Evolutionary conservation across 2,797 vertebrate species (phyloP), one percentile per base, ranked within the genome.

Genomic region (Premnoplex brunnescens): DNA sequence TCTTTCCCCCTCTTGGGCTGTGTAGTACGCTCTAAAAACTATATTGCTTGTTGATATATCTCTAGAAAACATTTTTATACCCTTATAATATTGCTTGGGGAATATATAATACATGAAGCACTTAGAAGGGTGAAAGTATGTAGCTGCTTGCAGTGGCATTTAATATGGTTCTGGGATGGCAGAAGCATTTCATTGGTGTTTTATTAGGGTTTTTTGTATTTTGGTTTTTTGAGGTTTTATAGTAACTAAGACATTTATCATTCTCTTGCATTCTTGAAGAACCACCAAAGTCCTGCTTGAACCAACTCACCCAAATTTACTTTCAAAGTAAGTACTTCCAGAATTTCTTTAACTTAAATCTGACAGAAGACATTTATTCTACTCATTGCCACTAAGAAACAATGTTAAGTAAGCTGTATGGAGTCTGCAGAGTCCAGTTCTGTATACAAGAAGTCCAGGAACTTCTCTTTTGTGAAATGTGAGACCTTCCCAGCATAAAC

Each of bases 51-150:
- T 77, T 95, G 76, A 85, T 41, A 79, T 74, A 95, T 44, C 80
- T 96, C 93, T 71, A 72, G 49, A 94, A 94, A 93, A 86, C 6
- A 43, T 36, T 88, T 82, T 86, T 85, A 84, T 66, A 32, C 18
- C 22, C 39, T 74, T 49, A 56, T 67, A 58, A 68, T 85, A 93
- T 87, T 94, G 55, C 58, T 91, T 78, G 34, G 84, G 71, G 79
- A 94, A 91, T 76, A 59, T 2, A 73, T 11, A 75, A 37, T 59
- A 56, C 21, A 67, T 64, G 64, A 85, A 85, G 39, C 37, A 73
- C 55, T 87, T 78, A 46, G 43, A 1, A 3, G 48, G 24, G 23
- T 26, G 21, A 83, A 84, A 95, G 71, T 36, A 58, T 54, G 46
- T 7, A 22, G 52, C 46, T 84, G 41, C 74, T 75, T 89, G 46